phyloP scores from a whole-genome alignment of 2,888 invertebrate genomes.

The Priocnemis perturbator region DNA sequence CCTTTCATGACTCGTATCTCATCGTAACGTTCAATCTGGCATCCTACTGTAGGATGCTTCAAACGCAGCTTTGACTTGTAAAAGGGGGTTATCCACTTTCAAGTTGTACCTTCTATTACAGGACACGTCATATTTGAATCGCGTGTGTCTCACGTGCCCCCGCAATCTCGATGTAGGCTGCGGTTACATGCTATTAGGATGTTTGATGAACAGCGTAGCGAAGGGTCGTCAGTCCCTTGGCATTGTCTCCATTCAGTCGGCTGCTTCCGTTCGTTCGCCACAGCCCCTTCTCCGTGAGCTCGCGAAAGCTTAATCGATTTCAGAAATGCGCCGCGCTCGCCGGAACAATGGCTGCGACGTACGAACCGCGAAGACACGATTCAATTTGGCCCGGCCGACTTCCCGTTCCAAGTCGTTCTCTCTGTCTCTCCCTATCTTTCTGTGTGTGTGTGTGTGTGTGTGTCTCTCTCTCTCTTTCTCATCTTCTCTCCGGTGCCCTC shows the following conservation, averaged over 20 bases:
- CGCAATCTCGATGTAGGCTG: conserved; percentile 14
- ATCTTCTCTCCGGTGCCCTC: no score
- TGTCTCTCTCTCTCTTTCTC: no score
- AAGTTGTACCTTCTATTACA: conserved; percentile 11
- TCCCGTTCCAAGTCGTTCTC: conserved; percentile 1
- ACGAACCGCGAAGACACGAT: conserved; percentile 11
- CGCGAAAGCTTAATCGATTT: conserved; percentile 13
- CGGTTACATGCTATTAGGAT: conserved; percentile 52
- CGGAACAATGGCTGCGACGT: not conserved
- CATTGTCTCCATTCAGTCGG: conserved; percentile 35
- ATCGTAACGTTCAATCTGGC: no score
- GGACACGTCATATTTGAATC: conserved; percentile 27
- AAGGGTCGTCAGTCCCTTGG: conserved; percentile 23
- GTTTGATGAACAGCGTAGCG: conserved; percentile 40
- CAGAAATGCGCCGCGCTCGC: not conserved
- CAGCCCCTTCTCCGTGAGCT: conserved; percentile 4
- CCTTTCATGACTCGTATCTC: no score
- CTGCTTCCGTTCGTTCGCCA: conserved; percentile 17
- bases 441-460: no score
- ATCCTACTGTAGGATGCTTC: no score
- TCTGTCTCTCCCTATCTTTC: not conserved
- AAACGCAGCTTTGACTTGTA: no score
- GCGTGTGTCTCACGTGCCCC: conserved; percentile 11
- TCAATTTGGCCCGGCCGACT: conserved; percentile 10
- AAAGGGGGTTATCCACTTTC: not conserved